Evolutionary conservation across 2,113 vertebrate species (phyloP), one percentile per base, ranked within the genome.

Genomic region (Thamnaconus septentrionalis): DNA sequence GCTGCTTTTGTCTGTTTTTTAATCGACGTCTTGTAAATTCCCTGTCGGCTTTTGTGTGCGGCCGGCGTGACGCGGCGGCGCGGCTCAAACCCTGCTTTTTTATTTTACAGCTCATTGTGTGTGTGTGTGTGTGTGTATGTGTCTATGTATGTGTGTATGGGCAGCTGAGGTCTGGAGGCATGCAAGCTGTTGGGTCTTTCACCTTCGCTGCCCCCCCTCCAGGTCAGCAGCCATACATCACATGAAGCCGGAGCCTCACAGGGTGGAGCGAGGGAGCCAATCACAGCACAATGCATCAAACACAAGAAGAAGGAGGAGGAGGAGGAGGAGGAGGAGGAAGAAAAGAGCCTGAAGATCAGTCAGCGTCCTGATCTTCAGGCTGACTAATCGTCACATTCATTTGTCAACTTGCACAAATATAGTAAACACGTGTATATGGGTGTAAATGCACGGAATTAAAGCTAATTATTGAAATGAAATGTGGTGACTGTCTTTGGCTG

Each of bases 111-210:
- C 76, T 77, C 51, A 6, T 55, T 12, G 76, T 74, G 18, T 31
- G 18, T 31, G 18, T 31, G 18, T 31, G 18, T 31, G 18, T 31
- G 18, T 31, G 18, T 31, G 18, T 31, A 2, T 31, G 18, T 31
- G 18, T n/a, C n/a, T n/a, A n/a, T n/a, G n/a, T 31, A 2, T 31
- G 18, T 31, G 64, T 82, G 82, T 51, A 76, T 61, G 61, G 80
- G 68, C 84, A 87, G 80, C 81, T 78, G 85, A 84, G 79, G 79
- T 90, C 80, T 83, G 75, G 85, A 90, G 86, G 88, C 88, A 90
- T 79, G 85, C 89, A 88, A 88, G 88, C 88, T 89, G 89, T 86
- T 85, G 8, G 43, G 58, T 82, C 79, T 84, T 85, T 82, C 84
- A 87, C 82, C 81, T 88, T 59, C 44, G 56, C 75, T 77, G 5